Percentiles rank a stretch among this genome's conserved stretches.
These are phyloP conservation scores for Crossaster papposus DNA, from an alignment of 53 echinoderm and acorn worm genomes.

Conservation along the genomic window DNA sequence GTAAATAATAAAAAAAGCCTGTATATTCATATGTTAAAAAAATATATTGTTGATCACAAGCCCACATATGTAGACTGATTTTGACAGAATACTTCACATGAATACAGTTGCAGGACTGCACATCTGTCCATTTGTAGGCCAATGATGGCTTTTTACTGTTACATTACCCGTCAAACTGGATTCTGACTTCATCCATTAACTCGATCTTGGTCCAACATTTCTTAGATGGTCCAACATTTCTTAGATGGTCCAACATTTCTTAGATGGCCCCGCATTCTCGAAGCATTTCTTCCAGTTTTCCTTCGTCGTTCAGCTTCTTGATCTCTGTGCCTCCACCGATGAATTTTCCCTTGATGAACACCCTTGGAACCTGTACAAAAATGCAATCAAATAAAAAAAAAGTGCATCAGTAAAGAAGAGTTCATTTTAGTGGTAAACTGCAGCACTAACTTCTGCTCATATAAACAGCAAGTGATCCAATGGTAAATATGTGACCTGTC, in stretches of 20 bases:
- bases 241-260: background rate
- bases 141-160: background rate
- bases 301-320: slow-evolving; percentile 68
- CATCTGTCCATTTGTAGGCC: background rate
- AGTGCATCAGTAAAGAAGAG: too few species aligned
- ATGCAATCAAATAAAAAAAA: background rate
- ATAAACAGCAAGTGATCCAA: too few species aligned
- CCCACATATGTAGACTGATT: too few species aligned
- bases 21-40: too few species aligned
- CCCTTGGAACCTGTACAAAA: slow-evolving; percentile 80
- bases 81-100: too few species aligned
- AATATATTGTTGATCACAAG: too few species aligned
- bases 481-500: too few species aligned
- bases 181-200: background rate
- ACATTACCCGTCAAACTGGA: background rate
- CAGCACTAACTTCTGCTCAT: too few species aligned
- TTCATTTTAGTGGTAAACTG: too few species aligned
- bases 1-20: too few species aligned
- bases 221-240: too few species aligned
- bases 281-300: slow-evolving; percentile 66
- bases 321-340: slow-evolving; percentile 88
- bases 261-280: slow-evolving; percentile 67
- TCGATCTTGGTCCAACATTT: background rate
- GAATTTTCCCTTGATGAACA: slow-evolving; percentile 87
- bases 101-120: too few species aligned